Percentiles rank a stretch among this genome's conserved stretches.
Evolutionary conservation across 2,797 vertebrate species (phyloP).

Genomic region (Danio tinwini): DNA sequence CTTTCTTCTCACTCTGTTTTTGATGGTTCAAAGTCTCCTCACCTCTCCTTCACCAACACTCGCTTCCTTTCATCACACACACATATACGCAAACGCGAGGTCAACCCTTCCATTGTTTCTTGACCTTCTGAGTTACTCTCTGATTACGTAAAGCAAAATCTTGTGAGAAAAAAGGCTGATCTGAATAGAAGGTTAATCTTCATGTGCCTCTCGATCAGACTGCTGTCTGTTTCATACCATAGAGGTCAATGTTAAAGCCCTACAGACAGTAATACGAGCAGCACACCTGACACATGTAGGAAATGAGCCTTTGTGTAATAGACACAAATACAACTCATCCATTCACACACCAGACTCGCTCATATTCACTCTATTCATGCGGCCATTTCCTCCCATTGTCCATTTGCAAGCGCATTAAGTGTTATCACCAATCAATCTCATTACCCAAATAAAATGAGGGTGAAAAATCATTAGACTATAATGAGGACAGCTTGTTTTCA

Average conservation of each 20-base stretch:
- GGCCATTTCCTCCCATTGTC: slow-evolving; percentile 45
- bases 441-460: slow-evolving; percentile 56
- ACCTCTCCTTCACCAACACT: slow-evolving; percentile 44
- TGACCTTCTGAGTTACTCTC: slow-evolving; percentile 41
- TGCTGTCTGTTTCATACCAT: slow-evolving; percentile 30
- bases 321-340: slow-evolving; percentile 9
- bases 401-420: slow-evolving; percentile 47
- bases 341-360: slow-evolving; percentile 36
- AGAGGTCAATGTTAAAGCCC: slow-evolving; percentile 44
- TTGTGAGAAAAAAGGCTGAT: slow-evolving; percentile 35
- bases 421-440: slow-evolving; percentile 59
- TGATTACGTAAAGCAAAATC: slow-evolving; percentile 41
- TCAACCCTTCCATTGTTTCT: slow-evolving; percentile 37
- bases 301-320: slow-evolving; percentile 14
- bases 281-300: slow-evolving; percentile 47
- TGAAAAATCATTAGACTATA: slow-evolving; percentile 55
- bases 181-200: slow-evolving; percentile 49
- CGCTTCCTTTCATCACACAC: slow-evolving; percentile 18
- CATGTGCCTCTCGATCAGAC: slow-evolving; percentile 3
- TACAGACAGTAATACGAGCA: slow-evolving; percentile 57
- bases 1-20: slow-evolving; percentile 44
- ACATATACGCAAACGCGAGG: not conserved
- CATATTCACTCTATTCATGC: slow-evolving; percentile 24
- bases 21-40: slow-evolving; percentile 39
- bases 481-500: slow-evolving; percentile 48